phyloP scores from a whole-genome alignment of 1,140 invertebrate genomes.

The Habropoda laboriosa region DNA sequence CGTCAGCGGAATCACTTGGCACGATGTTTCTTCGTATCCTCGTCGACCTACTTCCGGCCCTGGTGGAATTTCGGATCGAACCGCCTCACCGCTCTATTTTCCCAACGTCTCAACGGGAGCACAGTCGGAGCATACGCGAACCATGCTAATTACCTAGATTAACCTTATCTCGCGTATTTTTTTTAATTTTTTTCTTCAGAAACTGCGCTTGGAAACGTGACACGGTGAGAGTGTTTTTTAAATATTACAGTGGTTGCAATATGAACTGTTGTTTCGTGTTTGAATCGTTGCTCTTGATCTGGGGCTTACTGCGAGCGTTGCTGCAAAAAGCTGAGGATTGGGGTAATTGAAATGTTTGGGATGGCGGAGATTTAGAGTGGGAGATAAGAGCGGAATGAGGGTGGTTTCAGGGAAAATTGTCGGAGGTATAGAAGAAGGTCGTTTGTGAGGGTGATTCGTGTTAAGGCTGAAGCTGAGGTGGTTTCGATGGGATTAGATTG shows the following conservation, averaged over 20 bases:
- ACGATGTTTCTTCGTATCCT: conserved; percentile 42
- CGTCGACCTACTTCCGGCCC: conserved; percentile 52
- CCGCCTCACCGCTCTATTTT: no score
- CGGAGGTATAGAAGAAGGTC: not conserved
- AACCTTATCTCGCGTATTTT: not conserved
- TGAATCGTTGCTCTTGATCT: conserved; percentile 5
- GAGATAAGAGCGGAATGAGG: not conserved
- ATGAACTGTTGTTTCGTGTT: no score
- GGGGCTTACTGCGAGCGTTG: not conserved
- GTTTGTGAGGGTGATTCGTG: not conserved
- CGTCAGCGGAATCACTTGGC: conserved; percentile 53
- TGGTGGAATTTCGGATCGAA: conserved; percentile 47
- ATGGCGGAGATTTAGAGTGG: conserved; percentile 3
- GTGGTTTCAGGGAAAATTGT: not conserved
- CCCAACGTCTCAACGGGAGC: no score
- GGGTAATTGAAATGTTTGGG: conserved; percentile 7
- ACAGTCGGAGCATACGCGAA: no score
- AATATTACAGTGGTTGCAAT: no score
- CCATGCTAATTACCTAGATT: not conserved
- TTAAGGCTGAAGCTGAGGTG: no score
- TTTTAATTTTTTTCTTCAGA: not conserved
- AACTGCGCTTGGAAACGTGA: not conserved
- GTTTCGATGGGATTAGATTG: no score
- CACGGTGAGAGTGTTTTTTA: no score
- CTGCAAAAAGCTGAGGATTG: not conserved